Evolutionary conservation across 2,888 invertebrate species (phyloP), one percentile per base, ranked within the genome.

Genomic region (Dynastes grantii): DNA sequence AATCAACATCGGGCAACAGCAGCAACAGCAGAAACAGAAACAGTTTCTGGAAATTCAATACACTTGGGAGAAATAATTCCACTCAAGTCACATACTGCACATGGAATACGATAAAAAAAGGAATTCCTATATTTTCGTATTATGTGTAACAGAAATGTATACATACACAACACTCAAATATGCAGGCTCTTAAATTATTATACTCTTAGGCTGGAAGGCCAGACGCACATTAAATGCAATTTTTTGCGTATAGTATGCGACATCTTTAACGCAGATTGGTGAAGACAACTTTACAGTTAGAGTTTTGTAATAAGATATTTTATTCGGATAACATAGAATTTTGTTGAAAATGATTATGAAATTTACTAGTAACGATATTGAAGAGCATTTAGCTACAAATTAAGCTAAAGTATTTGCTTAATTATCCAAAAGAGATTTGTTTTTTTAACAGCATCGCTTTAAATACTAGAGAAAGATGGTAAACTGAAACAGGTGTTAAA

Each of bases 91-190:
- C 77, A 77, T 77, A 77, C 77, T 63, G 71, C 77, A 70, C 76
- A 61, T 63, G 77, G 77, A 70, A 70, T 77, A 71, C 77, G 77
- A 77, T 77, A 77, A 77, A 77, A 45, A 77, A 68, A 77, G 77
- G 77, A 77, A 77, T 77, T 77, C 58, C 68, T 67, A 77, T 53
- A 76, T 77, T 77, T 77, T 70, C 77, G 70, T 63, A 49, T 68
- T 22, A n/a, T 13, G 37, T 32, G 32, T 16, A 64, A 32, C 65
- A n/a, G 2, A 65, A 37, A 40, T 37, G 16, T 65, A 16, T n/a
- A 67, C 40, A 13, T 65, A 11, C 3, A 6, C 3, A n/a, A 32
- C 64, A 13, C 32, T 8, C 64, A 64, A 29, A 51, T 53, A 70
- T 51, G 70, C 27, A 32, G 11, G 13, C 6, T 9, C 32, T 29